phyloP scores from a whole-genome alignment of 2,888 invertebrate genomes.

The Pammene aurita region DNA sequence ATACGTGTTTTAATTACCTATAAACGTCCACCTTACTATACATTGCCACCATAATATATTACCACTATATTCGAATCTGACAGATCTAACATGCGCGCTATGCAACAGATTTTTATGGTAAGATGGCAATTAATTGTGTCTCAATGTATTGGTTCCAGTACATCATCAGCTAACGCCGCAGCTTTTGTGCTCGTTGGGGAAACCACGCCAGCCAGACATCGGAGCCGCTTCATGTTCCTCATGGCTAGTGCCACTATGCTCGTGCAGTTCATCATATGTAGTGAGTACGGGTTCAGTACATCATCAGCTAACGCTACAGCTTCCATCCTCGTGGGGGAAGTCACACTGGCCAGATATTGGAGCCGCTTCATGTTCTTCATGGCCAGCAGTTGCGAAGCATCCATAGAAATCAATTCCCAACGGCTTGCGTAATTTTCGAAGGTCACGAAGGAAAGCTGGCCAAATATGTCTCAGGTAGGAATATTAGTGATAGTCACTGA shows the following conservation, averaged over 20 bases:
- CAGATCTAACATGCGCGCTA: too few relatives aligned
- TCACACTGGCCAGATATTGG: slow-evolving; percentile 59
- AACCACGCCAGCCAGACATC: slow-evolving; percentile 58
- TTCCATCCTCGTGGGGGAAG: slow-evolving; percentile 69
- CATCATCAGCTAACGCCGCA: slow-evolving; percentile 72
- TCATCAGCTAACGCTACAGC: slow-evolving; percentile 72
- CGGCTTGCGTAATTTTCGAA: too few relatives aligned
- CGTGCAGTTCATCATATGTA: slow-evolving; percentile 61
- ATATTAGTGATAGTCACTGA: too few relatives aligned
- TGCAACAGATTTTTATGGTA: too few relatives aligned
- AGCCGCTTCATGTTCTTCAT: slow-evolving; percentile 69
- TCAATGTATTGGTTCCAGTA: slow-evolving; percentile 52
- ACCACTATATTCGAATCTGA: too few relatives aligned
- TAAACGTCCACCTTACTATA: too few relatives aligned
- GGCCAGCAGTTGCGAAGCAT: slow-evolving; percentile 52
- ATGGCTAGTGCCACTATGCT: slow-evolving; percentile 71
- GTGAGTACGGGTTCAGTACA: slow-evolving; percentile 64
- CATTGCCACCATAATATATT: too few relatives aligned
- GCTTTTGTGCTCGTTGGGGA: slow-evolving; percentile 71
- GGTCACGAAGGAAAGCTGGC: too few relatives aligned
- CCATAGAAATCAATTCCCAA: too few relatives aligned
- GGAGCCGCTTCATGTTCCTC: slow-evolving; percentile 67
- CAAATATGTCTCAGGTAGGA: too few relatives aligned
- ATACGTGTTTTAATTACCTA: too few relatives aligned
- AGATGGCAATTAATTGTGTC: too few relatives aligned